Base-by-base conservation (phyloP, 1,140 invertebrate genomes). In the Bursaphelenchus mucronatus region DNA sequence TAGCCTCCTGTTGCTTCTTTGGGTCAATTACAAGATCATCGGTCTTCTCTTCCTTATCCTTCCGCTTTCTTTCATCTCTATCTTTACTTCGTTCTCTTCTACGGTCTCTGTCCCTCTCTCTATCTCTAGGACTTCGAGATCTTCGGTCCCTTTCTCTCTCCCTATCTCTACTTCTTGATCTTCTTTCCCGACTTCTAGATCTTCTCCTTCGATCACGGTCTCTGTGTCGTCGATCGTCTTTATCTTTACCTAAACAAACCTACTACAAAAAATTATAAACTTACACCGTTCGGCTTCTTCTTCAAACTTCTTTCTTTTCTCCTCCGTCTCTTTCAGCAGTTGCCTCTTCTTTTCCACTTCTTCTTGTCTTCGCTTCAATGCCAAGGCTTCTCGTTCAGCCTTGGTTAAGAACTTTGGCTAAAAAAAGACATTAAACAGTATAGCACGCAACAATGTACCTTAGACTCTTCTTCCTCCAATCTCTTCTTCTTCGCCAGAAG, bases 371-470 rank as follows among this genome's bases (percentile, higher is more conserved):
- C 90, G 87, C 77, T 90, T 88, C 4, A 98, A 75, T 0, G 95
- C 95, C 75, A 95, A 86, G 0, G 88, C 88, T 1, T 88, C 89
- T 79, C 95, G 85, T 83, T 98, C 91, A 83, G 94, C 92, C 85
- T 96, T 97, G 0, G 91, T 92, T 21, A 98, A 84, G 83, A 98
- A 99, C 54, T 96, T 94, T 0, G 95, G 95, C 85, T 79, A 53
- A 79, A 77, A 71, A n/a, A n/a, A 13, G 19, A 46, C 9, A 65
- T 54, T 50, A 8, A 66, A 8, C 2, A 19, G 55, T 56, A 41
- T 57, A 13, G 41, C 15, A 49, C 39, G 10, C 15, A 8, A n/a
- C 30, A 13, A 67, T 63, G 57, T 77, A 86, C 86, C 77, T 94
- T 94, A 21, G 90, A 90, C 73, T 79, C 63, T n/a, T 78, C 82